Base-by-base conservation (phyloP, 2,888 invertebrate species). In the Noctua comes region DNA sequence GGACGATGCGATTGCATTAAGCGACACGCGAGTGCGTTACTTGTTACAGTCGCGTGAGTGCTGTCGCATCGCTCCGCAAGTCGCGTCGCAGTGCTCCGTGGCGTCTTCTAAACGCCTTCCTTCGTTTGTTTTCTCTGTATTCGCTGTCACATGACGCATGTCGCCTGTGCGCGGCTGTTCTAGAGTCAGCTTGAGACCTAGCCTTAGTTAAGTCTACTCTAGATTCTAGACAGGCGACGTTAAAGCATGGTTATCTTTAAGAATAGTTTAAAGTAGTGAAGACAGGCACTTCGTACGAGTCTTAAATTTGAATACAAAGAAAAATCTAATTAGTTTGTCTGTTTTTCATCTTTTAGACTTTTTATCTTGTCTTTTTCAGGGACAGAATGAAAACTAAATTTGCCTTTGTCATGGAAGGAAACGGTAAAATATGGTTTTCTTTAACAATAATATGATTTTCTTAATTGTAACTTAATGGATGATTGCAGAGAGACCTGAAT, bases 331-430 rank as follows among this genome's bases (percentile, higher is more conserved):
- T 57, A 46, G 21, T 2, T 16, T 27, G 21, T 54, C 40, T 24
- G 40, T 72, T 64, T n/a, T 57, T n/a, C 1, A n/a, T 27, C 8
- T 40, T 51, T n/a, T 13, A 43, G 27, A 68, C 3, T 27, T 46
- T 64, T 48, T 48, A 68, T 59, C 79, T 59, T 59, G 59, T 59
- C 62, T 11, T 64, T 54, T 79, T 24, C 27, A 69, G 43, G 24
- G 7, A 79, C 43, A 69, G 11, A 69, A 68, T 40, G 27, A 59
- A 59, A 31, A 46, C 46, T 43, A 68, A 31, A 64, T 69, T 54
- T 51, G 11, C 62, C 43, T 54, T 68, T 79, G 24, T 62, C 24
- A 62, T 48, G 6, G 6, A 62, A 62, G 21, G 11, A 2, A 40
- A 6, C 27, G 43, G 36, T n/a, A 27, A 75, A 46, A 8, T 16